These are phyloP conservation scores for Sylvietta virens DNA, from an alignment of 2,113 vertebrate genomes.

Conservation along the genomic window DNA sequence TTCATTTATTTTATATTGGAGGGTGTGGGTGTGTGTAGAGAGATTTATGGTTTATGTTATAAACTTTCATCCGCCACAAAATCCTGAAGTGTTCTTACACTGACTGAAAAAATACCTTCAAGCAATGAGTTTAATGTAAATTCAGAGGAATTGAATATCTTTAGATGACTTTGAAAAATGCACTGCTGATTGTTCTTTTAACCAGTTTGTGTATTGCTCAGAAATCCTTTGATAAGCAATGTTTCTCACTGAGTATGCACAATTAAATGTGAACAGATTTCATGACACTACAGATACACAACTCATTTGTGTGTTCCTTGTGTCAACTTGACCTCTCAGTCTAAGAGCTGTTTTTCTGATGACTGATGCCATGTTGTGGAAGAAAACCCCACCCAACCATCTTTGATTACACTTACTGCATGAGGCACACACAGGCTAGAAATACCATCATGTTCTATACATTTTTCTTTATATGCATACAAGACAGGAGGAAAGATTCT, in stretches of 20 bases:
- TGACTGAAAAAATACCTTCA: conserved; percentile 8
- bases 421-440: background rate
- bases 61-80: conserved; percentile 39
- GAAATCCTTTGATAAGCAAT: background rate
- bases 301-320: background rate
- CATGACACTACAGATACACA: background rate
- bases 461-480: background rate
- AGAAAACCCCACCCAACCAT: background rate
- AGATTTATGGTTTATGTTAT: conserved; percentile 20
- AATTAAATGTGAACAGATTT: background rate
- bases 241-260: background rate
- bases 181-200: background rate
- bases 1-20: conserved; percentile 41
- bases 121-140: conserved; percentile 28
- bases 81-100: background rate
- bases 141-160: background rate
- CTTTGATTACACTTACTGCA: background rate
- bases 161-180: background rate
- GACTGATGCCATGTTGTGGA: background rate
- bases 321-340: background rate
- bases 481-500: background rate
- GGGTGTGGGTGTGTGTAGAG: background rate
- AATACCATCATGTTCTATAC: background rate
- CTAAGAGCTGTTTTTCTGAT: background rate
- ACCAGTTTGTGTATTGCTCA: background rate